A percentile compares a stretch with the other conserved stretches of the same genome.
These are phyloP conservation scores for Anthoscopus minutus DNA, from an alignment of 2,113 vertebrate genomes.

Conservation along the genomic window DNA sequence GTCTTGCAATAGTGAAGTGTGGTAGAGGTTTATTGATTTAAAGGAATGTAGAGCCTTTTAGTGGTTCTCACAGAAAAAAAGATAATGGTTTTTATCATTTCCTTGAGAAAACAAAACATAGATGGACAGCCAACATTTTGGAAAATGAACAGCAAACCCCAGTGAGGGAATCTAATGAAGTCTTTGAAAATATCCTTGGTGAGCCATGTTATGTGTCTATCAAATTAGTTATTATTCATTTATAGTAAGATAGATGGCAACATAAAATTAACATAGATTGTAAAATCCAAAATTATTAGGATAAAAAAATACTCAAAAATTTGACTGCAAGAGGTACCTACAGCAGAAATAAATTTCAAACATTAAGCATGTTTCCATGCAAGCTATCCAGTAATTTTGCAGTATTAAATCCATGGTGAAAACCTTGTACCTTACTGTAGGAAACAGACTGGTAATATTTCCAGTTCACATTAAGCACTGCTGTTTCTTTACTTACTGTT, in stretches of 20 bases:
- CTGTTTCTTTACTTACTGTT: neutral
- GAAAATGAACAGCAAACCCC: neutral
- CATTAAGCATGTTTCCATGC: neutral
- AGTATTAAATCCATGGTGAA: neutral
- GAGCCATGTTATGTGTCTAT: neutral
- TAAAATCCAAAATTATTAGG: neutral
- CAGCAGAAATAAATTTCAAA: neutral
- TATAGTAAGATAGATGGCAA: neutral
- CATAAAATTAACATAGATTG: neutral
- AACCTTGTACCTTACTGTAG: neutral
- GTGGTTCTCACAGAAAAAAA: neutral
- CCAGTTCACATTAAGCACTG: accelerated
- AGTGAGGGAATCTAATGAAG: neutral
- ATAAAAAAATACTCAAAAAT: neutral
- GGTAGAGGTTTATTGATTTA: neutral
- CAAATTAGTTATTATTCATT: neutral
- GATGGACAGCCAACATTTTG: neutral
- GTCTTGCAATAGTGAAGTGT: neutral
- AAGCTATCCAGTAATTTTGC: neutral
- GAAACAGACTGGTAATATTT: neutral
- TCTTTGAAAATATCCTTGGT: neutral
- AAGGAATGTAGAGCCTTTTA: neutral
- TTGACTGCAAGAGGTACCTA: neutral
- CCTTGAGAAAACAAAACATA: neutral
- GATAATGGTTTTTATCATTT: neutral